Evolutionary conservation across 2,888 invertebrate species (phyloP).

Genomic region (Callimorpha dominula): DNA sequence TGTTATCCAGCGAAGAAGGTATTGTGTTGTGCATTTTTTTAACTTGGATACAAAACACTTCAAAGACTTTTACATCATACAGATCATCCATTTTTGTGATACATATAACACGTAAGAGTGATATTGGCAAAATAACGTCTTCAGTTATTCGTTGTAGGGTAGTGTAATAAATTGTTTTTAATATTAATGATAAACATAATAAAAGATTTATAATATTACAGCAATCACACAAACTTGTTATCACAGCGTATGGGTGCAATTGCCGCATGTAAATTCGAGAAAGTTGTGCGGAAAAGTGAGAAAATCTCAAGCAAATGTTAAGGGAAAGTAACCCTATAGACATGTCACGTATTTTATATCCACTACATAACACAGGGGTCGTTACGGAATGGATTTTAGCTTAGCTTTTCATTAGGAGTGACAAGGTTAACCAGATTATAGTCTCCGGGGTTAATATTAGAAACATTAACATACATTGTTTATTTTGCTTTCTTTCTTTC

Average conservation of each 20-base stretch:
- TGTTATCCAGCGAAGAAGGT: too few species aligned
- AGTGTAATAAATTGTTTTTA: neutral
- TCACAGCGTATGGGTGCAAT: neutral
- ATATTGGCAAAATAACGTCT: too few species aligned
- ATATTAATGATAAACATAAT: neutral
- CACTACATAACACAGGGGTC: slow-evolving; percentile 35
- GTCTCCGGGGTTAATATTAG: neutral
- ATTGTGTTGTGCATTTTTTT: too few species aligned
- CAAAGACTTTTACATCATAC: too few species aligned
- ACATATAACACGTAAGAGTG: too few species aligned
- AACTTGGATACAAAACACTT: too few species aligned
- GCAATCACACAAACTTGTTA: neutral
- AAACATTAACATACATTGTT: neutral
- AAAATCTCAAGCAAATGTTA: slow-evolving; percentile 32
- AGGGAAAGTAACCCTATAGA: slow-evolving; percentile 51
- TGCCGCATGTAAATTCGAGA: neutral
- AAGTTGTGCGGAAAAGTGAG: neutral
- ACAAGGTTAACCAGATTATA: slow-evolving; percentile 42
- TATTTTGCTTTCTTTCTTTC: neutral
- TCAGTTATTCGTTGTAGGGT: too few species aligned
- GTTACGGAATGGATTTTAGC: slow-evolving; percentile 50
- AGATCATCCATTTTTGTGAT: too few species aligned
- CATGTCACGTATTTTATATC: slow-evolving; percentile 43
- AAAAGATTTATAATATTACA: neutral
- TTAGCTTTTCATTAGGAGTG: slow-evolving; percentile 49